phyloP scores from a whole-genome alignment of 2,888 invertebrate genomes.

The Pseudococcus longispinus region DNA sequence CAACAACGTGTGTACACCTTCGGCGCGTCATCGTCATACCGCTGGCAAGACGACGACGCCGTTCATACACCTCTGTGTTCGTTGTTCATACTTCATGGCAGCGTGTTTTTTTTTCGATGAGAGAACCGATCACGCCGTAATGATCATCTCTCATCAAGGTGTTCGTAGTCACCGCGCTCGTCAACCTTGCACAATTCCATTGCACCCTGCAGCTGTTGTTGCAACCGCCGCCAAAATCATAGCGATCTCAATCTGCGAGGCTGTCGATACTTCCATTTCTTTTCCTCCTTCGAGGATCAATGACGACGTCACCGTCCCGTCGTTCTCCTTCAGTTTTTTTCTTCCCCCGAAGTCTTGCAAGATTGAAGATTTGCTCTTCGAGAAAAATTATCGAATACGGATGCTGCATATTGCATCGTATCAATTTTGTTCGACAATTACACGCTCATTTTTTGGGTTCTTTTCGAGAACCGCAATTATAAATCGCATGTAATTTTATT shows the following conservation, averaged over 20 bases:
- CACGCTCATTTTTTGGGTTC: background rate
- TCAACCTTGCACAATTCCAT: slow-evolving; percentile 33
- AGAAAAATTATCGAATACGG: background rate
- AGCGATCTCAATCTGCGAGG: slow-evolving; percentile 1
- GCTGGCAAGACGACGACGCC: background rate
- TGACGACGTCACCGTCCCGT: background rate
- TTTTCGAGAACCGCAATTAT: background rate
- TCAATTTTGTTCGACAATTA: background rate
- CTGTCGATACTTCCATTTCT: background rate
- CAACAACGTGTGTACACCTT: background rate
- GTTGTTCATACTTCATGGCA: background rate
- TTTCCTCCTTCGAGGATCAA: background rate
- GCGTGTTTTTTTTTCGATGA: background rate
- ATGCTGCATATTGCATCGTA: background rate
- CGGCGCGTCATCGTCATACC: background rate
- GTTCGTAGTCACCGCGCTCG: slow-evolving; percentile 18
- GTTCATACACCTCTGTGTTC: background rate
- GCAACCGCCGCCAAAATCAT: background rate
- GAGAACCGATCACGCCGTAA: background rate
- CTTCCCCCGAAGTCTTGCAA: background rate
- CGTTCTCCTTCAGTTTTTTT: background rate
- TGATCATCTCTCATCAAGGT: slow-evolving; percentile 6
- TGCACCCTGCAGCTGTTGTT: background rate
- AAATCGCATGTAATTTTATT: no score
- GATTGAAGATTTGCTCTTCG: background rate